A percentile compares a stretch with the other conserved stretches of the same genome.
Conservation (phyloP, 2,888 invertebrate genomes). For the Agonopterix heracliana region DNA sequence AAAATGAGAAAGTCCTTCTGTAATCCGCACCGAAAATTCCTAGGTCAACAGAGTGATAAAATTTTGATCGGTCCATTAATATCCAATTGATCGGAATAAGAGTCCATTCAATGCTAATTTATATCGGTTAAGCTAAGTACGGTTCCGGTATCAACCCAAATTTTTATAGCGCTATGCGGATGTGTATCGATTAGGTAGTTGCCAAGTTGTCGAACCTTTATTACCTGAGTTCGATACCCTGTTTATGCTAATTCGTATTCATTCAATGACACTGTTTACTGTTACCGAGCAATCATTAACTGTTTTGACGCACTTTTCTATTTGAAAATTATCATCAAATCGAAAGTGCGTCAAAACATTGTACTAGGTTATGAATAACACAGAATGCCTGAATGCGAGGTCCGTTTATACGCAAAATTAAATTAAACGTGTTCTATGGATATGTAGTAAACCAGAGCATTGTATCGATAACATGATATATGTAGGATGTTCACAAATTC, state of each 20-base stretch:
- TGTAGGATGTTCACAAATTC: too few relatives aligned
- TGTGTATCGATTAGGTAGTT: constrained; percentile 16
- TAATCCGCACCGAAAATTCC: too few relatives aligned
- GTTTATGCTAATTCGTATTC: constrained; percentile 23
- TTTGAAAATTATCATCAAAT: neutral
- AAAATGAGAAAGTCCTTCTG: too few relatives aligned
- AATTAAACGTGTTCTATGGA: neutral
- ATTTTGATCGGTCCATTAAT: constrained; percentile 28
- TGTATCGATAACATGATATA: too few relatives aligned
- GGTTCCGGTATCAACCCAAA: constrained; percentile 13
- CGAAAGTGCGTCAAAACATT: too few relatives aligned
- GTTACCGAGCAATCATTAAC: constrained; percentile 3
- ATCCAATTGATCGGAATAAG: constrained; percentile 23
- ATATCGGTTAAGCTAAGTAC: constrained; percentile 26
- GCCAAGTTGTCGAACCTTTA: constrained; percentile 7
- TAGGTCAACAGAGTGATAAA: constrained; percentile 20
- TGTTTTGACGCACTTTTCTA: constrained; percentile 5
- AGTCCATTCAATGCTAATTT: constrained; percentile 30
- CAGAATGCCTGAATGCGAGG: too few relatives aligned
- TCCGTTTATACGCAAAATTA: too few relatives aligned
- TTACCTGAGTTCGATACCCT: constrained; percentile 22
- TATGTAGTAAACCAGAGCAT: neutral
- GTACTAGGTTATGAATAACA: too few relatives aligned
- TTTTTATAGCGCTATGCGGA: constrained; percentile 18
- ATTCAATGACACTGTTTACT: constrained; percentile 9